phyloP scores from a whole-genome alignment of 2,888 invertebrate genomes.

The Epistrophe grossulariae region DNA sequence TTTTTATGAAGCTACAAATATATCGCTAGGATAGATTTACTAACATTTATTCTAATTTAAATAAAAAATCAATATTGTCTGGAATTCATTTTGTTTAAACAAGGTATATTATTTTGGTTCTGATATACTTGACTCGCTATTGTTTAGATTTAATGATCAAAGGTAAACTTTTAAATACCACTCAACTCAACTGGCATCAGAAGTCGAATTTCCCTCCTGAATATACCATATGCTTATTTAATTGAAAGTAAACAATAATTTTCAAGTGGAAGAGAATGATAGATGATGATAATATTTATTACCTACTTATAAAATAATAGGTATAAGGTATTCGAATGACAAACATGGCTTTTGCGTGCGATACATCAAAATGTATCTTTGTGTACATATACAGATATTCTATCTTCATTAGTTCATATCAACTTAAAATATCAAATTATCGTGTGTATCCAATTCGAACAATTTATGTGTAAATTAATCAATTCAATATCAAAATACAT shows the following conservation, averaged over 20 bases:
- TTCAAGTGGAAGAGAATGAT: neutral
- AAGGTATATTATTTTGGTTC: too few species aligned
- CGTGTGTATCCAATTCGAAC: neutral
- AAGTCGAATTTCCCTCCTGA: neutral
- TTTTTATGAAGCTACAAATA: too few species aligned
- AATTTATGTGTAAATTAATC: conserved; percentile 26
- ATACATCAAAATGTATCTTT: neutral
- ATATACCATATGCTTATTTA: neutral
- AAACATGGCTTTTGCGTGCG: neutral
- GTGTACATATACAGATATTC: neutral
- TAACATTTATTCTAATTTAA: too few species aligned
- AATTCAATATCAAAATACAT: conserved; percentile 32
- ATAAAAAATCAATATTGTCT: neutral
- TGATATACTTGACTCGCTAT: neutral
- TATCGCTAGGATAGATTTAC: too few species aligned
- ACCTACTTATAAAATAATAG: neutral
- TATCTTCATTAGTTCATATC: conserved; percentile 17
- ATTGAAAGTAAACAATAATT: conserved; percentile 6
- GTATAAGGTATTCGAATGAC: neutral
- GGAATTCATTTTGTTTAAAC: neutral
- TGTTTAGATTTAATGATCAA: neutral
- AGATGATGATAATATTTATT: neutral
- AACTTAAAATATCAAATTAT: neutral
- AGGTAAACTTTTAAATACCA: neutral
- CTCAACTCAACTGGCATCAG: neutral